Base-by-base conservation (phyloP, 2,113 vertebrate genomes). In the Cyanistes caeruleus region DNA sequence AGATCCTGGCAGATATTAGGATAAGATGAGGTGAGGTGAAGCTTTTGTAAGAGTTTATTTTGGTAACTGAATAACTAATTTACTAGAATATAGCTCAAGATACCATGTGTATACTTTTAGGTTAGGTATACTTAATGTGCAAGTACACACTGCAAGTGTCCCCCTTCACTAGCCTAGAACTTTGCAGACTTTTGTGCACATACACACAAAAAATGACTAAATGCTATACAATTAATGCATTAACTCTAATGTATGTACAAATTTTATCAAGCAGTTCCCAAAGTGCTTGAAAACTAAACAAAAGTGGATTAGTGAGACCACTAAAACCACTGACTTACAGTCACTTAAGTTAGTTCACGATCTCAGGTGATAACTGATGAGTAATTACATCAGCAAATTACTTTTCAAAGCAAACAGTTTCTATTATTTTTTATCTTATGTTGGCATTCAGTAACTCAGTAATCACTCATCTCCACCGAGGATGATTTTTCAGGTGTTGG, bases 211-310 rank as follows among this genome's bases (percentile, higher is more conserved):
- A 78, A n/a, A n/a, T 10, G 7, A 33, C 33, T 63, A 67, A 39
- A 51, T 27, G 43, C 59, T 65, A 53, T 25, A 56, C n/a, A 69
- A 78, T 53, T 60, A 46, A 33, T 35, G 60, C 67, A 88, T 77
- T 70, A 70, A 15, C 27, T 73, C 25, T 77, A 82, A 74, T 37
- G 35, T 8, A 62, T 8, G 9, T 44, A 76, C 53, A 86, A 28
- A 77, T 91, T 91, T 77, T 88, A 96, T 77, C 85, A 62, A 83
- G 51, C 27, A 17, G 39, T 67, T 96, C 52, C 53, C 28, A 85
- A 95, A 96, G 84, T 55, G 35, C 37, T 67, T 88, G 85, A 93
- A 93, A 92, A 88, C 53, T 55, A 96, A 96, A 95, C 82, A 95
- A 69, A 95, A 68, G 17, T 49, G 39, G 49, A 88, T 91, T 80